Evolutionary conservation across 2,797 vertebrate genomes (phyloP).

Genomic region (Mormyrops boulengeri): DNA sequence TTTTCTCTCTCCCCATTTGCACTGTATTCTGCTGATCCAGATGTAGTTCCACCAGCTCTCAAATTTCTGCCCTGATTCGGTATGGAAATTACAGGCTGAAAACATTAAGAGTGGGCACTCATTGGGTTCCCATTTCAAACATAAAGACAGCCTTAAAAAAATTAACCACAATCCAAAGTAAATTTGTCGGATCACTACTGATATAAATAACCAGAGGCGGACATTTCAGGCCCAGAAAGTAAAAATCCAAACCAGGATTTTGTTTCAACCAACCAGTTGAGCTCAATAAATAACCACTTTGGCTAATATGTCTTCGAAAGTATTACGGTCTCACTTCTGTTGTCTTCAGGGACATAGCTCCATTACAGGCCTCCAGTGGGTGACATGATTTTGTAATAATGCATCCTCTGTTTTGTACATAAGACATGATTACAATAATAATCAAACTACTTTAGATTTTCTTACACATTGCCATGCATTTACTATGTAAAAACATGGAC

Average conservation of each 20-base stretch:
- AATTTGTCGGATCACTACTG: neutral
- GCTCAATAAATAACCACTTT: neutral
- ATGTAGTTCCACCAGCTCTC: conserved; percentile 41
- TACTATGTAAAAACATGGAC: neutral
- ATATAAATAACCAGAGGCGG: neutral
- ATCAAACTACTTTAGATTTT: neutral
- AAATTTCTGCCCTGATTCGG: conserved; percentile 45
- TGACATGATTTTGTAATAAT: neutral
- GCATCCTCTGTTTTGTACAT: neutral
- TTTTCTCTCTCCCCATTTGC: conserved; percentile 8
- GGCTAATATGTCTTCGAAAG: neutral
- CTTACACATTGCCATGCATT: neutral
- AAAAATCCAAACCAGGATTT: neutral
- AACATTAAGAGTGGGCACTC: conserved; percentile 65
- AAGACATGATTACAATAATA: neutral
- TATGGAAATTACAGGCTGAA: conserved; percentile 70
- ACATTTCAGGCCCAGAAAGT: neutral
- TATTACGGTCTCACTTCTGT: neutral
- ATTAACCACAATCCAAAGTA: neutral
- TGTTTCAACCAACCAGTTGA: neutral
- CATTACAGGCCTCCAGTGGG: neutral
- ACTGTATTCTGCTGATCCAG: conserved; percentile 47
- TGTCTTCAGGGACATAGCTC: neutral
- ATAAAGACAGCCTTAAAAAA: neutral
- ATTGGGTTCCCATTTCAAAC: conserved; percentile 9